phyloP scores from a whole-genome alignment of 1,140 invertebrate species.

The Gonioctena quinquepunctata region DNA sequence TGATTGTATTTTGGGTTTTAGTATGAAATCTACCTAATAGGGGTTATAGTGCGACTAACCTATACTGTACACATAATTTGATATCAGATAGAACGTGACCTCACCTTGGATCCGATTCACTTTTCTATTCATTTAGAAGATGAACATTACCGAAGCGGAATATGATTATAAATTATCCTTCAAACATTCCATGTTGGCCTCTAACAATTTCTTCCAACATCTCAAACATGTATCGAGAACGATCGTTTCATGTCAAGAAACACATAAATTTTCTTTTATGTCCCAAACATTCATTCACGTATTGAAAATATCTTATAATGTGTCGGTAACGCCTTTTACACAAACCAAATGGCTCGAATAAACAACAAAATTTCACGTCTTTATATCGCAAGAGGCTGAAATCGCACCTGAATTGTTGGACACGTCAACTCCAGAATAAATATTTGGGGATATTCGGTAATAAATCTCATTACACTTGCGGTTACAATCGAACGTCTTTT shows the following conservation, averaged over 20 bases:
- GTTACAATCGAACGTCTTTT: constrained; percentile 27
- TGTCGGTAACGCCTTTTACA: constrained; percentile 31
- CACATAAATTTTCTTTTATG: constrained; percentile 34
- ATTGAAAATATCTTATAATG: constrained; percentile 27
- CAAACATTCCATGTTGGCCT: no score
- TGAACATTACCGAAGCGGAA: no score
- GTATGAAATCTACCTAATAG: no score
- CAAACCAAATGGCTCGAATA: constrained; percentile 22
- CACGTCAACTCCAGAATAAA: constrained; percentile 46
- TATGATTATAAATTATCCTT: no score
- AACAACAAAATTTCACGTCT: constrained; percentile 40
- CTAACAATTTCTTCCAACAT: constrained; percentile 20
- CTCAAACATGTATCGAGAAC: constrained; percentile 25
- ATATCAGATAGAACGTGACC: no score
- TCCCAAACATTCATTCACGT: constrained; percentile 24
- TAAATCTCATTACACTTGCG: constrained; percentile 51
- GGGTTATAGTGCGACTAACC: no score
- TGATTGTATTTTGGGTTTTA: no score
- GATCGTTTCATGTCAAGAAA: constrained; percentile 26
- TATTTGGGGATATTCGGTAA: constrained; percentile 47
- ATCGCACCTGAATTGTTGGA: constrained; percentile 42
- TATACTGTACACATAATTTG: no score
- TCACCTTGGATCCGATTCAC: no score
- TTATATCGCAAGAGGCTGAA: constrained; percentile 30
- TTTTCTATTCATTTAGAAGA: no score